Conservation (phyloP, 2,113 vertebrate species). For the Oreocharis arfaki region DNA sequence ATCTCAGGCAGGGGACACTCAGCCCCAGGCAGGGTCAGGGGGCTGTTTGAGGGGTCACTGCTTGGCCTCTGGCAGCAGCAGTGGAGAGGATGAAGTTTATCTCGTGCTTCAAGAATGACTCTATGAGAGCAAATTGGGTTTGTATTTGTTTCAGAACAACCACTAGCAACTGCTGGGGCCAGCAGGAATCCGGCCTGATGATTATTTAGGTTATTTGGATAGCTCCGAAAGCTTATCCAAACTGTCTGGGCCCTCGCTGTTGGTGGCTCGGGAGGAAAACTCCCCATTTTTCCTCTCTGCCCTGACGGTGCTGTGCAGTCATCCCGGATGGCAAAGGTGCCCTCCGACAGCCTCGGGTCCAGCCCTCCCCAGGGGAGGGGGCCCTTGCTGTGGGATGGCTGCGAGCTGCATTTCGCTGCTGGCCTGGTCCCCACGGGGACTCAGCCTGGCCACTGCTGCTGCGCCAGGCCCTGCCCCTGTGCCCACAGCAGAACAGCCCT, state of each 20-base stretch:
- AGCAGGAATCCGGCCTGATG: not conserved
- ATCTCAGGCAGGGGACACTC: rapidly evolving
- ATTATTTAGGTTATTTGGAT: not conserved
- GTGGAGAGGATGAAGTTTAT: not conserved
- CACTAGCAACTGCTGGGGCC: slow-evolving; percentile 1
- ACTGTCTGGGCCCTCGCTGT: not conserved
- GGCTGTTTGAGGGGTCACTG: rapidly evolving
- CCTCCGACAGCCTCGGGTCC: rapidly evolving
- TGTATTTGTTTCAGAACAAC: not conserved
- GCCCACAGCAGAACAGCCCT: not conserved
- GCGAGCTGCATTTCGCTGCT: rapidly evolving
- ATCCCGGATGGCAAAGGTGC: rapidly evolving
- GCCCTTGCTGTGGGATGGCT: not conserved
- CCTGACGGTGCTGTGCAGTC: rapidly evolving
- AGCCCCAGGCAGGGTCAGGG: rapidly evolving
- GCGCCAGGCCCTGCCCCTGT: not conserved
- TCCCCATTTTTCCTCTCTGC: not conserved
- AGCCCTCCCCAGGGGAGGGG: not conserved
- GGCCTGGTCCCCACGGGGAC: not conserved
- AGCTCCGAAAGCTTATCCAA: not conserved
- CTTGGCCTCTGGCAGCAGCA: not conserved
- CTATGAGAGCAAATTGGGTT: not conserved
- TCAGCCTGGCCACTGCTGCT: not conserved
- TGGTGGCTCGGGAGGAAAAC: not conserved
- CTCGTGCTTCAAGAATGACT: not conserved